Conservation (phyloP, 2,888 invertebrate genomes). For the Schizaphis graminum region DNA sequence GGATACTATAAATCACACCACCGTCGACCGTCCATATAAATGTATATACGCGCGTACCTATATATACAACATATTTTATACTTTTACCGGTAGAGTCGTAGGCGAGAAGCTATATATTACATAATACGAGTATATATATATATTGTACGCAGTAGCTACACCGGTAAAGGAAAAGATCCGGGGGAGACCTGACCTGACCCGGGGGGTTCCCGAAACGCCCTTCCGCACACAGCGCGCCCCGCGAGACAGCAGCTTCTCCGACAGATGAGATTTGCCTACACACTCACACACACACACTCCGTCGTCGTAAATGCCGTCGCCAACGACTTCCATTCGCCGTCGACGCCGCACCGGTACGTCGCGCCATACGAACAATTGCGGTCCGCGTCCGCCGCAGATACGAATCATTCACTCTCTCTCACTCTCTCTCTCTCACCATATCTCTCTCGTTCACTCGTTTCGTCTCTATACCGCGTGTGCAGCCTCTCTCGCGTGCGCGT, state of each 20-base stretch:
- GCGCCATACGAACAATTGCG: slow-evolving; percentile 8
- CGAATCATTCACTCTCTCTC: background rate
- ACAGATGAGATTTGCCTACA: background rate
- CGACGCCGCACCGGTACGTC: background rate
- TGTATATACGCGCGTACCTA: no score
- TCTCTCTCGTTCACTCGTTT: background rate
- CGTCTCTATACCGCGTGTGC: background rate
- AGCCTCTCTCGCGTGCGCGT: background rate
- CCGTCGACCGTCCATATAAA: background rate
- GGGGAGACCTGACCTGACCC: background rate
- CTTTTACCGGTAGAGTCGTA: no score
- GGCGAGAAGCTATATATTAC: background rate
- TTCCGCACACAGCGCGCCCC: background rate
- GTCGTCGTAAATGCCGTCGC: background rate
- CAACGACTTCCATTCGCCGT: background rate
- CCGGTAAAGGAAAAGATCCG: background rate
- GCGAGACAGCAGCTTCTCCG: background rate
- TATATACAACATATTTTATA: no score
- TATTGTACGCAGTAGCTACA: background rate
- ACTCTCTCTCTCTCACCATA: background rate
- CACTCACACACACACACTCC: background rate
- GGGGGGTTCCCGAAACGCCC: background rate
- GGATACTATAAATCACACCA: background rate
- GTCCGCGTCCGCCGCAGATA: slow-evolving; percentile 15
- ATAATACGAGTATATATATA: background rate